Conservation (phyloP, 2,113 vertebrate genomes). For the Propithecus coquereli region DNA sequence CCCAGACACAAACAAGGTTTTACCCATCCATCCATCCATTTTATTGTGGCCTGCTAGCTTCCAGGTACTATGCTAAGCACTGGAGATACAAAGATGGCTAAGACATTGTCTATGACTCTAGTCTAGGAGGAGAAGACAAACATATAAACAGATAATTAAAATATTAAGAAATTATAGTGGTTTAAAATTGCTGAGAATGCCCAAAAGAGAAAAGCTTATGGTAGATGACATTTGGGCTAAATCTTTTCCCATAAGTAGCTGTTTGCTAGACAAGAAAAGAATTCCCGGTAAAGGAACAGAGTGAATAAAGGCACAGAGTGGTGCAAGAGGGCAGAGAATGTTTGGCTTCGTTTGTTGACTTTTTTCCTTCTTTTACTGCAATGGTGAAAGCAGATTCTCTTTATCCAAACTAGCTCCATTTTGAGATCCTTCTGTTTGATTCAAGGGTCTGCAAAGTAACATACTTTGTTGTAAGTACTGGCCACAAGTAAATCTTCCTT, state of each 20-base stretch:
- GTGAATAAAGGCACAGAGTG: not conserved
- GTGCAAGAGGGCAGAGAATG: not conserved
- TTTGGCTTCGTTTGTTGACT: not conserved
- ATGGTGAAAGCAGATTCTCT: not conserved
- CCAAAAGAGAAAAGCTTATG: not conserved
- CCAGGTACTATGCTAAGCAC: constrained; percentile 20
- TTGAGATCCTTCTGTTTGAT: constrained; percentile 22
- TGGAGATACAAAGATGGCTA: constrained; percentile 15
- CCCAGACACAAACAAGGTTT: constrained; percentile 67
- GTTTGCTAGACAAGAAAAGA: not conserved
- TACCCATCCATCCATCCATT: constrained; percentile 50
- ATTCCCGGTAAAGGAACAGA: not conserved
- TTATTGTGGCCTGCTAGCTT: constrained; percentile 47
- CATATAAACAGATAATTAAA: not conserved
- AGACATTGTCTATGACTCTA: not conserved
- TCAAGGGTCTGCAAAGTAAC: not conserved
- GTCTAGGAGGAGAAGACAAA: constrained; percentile 22
- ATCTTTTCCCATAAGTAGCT: not conserved
- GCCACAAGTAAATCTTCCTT: not conserved
- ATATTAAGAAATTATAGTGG: not conserved
- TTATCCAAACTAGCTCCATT: not conserved
- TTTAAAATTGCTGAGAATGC: constrained; percentile 25
- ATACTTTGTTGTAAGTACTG: constrained; percentile 18
- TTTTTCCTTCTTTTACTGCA: not conserved
- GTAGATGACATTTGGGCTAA: constrained; percentile 22